Evolutionary conservation across 2,888 invertebrate genomes (phyloP).

Genomic region (Drosophila maculinotata): DNA sequence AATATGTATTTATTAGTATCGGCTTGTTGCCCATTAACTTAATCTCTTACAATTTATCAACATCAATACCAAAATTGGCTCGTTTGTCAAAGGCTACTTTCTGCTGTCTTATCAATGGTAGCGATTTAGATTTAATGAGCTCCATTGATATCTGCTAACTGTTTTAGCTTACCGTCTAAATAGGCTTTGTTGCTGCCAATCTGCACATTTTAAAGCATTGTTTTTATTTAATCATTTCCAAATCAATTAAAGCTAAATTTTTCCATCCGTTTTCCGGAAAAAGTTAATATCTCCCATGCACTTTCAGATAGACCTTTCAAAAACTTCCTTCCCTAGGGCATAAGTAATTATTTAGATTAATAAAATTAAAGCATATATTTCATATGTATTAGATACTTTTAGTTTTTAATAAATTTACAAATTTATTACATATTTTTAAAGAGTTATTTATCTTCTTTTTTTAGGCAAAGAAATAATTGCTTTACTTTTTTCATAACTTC

Average conservation of each 20-base stretch:
- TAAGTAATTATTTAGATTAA: too few species aligned
- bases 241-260: not conserved
- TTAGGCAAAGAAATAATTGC: too few species aligned
- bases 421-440: too few species aligned
- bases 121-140: constrained; percentile 67
- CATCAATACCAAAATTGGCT: constrained; percentile 34
- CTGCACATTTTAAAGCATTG: constrained; percentile 14
- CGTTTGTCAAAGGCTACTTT: constrained; percentile 33
- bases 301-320: too few species aligned
- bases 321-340: too few species aligned
- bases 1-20: constrained; percentile 47
- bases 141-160: constrained; percentile 56
- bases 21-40: constrained; percentile 38
- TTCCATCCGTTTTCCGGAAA: too few species aligned
- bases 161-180: constrained; percentile 31
- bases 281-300: too few species aligned
- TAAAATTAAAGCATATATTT: too few species aligned
- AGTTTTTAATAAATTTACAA: too few species aligned
- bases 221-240: not conserved
- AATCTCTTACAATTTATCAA: constrained; percentile 65
- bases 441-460: too few species aligned
- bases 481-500: not conserved
- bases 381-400: too few species aligned
- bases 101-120: constrained; percentile 53
- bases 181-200: not conserved